Evolutionary conservation across 1,140 invertebrate genomes (phyloP), one percentile per base, ranked within the genome.

Genomic region (Teleopsis dalmanni): DNA sequence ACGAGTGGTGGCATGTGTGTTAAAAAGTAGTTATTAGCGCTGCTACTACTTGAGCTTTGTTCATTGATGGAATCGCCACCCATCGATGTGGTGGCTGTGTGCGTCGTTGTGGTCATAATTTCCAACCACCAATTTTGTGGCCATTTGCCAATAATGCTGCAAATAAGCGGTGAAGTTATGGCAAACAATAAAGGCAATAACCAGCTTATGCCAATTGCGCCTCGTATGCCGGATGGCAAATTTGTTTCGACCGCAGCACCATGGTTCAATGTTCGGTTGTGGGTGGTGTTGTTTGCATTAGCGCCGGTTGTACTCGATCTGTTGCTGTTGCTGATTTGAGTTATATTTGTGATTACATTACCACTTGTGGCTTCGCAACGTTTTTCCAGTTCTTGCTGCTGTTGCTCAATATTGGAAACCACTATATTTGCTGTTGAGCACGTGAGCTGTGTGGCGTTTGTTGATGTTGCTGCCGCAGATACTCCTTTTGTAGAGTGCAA

Each of bases 191-290:
- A 51, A 21, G 68, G 68, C 46, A 70, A 47, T 27, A 71, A 42
- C 68, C 68, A 71, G 41, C 67, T 71, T 25, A 71, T 65, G 29
- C 68, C 67, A 33, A 71, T 70, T 34, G 65, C 68, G 26, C 63
- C 67, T 8, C 67, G 60, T 26, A 67, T 59, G 27, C 66, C 37
- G 16, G 49, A 41, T 31, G 18, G 27, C 13, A 29, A 35, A 2
- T 25, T 21, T 19, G 45, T 19, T 6, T 16, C 14, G 11, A n/a
- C 8, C 22, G 31, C 8, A 0, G 16, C 42, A 33, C 38, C 35
- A 3, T 26, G n/a, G 7, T 26, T 29, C n/a, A 5, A 11, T n/a
- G 31, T 14, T 4, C 44, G 19, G 14, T 22, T 26, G 37, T 10
- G 10, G 50, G 10, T 49, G 47, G 6, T 41, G 36, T 34, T 47